phyloP scores from a whole-genome alignment of 2,888 invertebrate species.

The Rotaria socialis region DNA sequence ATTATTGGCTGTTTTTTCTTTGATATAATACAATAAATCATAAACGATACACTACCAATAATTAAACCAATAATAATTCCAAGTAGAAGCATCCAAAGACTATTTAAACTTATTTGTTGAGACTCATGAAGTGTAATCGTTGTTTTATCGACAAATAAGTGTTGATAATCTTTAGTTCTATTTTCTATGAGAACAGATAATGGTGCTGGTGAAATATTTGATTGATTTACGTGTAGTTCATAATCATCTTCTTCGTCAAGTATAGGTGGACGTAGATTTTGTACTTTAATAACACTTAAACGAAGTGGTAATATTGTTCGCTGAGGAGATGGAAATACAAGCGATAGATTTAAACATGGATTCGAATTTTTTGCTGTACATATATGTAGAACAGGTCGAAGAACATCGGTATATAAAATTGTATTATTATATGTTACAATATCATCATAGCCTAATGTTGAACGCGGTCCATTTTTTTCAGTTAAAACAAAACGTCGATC shows the following conservation, averaged over 20 bases:
- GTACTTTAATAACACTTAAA: not conserved
- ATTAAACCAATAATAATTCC: not conserved
- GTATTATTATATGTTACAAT: not conserved
- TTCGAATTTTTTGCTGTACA: not conserved
- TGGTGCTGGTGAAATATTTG: not conserved
- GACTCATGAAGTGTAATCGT: not conserved
- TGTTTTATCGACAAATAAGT: not conserved
- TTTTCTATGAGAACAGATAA: not conserved
- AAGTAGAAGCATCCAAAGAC: not conserved
- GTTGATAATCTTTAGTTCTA: not conserved
- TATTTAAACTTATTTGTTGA: not conserved
- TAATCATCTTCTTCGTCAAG: not conserved
- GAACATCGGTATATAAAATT: not conserved
- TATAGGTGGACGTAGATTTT: not conserved
- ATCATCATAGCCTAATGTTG: conserved; percentile 35
- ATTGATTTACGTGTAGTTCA: not conserved
- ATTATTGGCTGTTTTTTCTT: not conserved
- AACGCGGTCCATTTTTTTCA: conserved; percentile 24
- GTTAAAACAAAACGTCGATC: conserved; percentile 17
- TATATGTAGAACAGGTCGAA: not conserved
- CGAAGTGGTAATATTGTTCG: conserved; percentile 24
- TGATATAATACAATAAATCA: not conserved
- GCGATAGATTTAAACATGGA: conserved; percentile 18
- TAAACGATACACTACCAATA: not conserved
- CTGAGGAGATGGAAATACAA: not conserved